These are phyloP conservation scores for Barnardius zonarius DNA, from an alignment of 2,113 vertebrate genomes.

Conservation along the genomic window DNA sequence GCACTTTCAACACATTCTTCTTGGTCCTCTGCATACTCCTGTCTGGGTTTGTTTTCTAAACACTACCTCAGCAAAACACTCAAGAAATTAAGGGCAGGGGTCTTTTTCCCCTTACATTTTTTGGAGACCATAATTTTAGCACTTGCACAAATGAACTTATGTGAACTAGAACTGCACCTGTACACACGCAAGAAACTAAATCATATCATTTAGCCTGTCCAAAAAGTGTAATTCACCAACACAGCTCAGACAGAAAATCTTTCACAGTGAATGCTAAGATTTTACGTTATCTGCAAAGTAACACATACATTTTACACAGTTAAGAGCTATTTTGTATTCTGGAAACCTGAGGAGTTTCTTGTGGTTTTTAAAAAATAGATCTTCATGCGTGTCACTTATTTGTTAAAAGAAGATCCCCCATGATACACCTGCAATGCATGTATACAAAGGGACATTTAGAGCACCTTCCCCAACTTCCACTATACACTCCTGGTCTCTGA, in stretches of 20 bases:
- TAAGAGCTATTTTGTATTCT: background rate
- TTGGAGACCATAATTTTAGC: background rate
- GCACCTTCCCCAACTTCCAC: background rate
- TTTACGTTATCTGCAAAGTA: background rate
- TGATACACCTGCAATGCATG: fast-evolving
- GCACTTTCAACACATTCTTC: background rate
- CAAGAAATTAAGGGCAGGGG: background rate
- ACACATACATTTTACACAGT: background rate
- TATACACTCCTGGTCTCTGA: background rate
- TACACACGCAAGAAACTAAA: background rate
- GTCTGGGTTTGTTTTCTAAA: background rate
- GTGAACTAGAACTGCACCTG: background rate
- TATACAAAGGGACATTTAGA: background rate
- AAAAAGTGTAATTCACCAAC: background rate
- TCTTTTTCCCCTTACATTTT: background rate
- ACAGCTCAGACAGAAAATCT: background rate
- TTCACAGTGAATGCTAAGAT: background rate
- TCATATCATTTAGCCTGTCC: background rate
- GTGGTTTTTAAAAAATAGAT: background rate
- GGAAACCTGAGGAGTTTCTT: background rate
- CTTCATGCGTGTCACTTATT: background rate
- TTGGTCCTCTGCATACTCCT: background rate
- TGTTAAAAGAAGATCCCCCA: background rate
- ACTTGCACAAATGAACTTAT: background rate
- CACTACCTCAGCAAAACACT: background rate